Evolutionary conservation across 92 coral and sea anemone genomes (phyloP).

Genomic region (Actinostola sp.): DNA sequence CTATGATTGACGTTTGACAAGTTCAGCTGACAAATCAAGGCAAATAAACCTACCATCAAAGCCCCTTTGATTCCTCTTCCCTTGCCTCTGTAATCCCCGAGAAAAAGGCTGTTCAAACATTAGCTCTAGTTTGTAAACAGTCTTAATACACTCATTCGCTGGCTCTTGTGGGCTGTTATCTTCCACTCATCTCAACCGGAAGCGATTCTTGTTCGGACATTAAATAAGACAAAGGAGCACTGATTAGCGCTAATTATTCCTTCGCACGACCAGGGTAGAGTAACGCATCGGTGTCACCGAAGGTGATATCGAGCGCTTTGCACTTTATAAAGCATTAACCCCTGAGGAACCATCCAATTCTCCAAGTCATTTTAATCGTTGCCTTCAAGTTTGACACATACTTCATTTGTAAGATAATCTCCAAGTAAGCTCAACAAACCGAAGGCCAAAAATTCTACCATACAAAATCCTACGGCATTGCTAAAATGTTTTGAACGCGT

Average conservation of each 20-base stretch:
- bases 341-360: background rate
- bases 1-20: conserved; percentile 40
- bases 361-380: too few species aligned
- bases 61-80: conserved; percentile 4
- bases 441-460: background rate
- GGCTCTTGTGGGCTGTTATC: conserved; percentile 61
- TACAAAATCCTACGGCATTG: background rate
- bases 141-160: conserved; percentile 46
- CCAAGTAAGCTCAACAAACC: background rate
- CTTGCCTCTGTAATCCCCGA: conserved; percentile 21
- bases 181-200: conserved; percentile 88
- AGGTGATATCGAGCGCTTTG: background rate
- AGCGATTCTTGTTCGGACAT: conserved; percentile 92
- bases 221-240: conserved; percentile 79
- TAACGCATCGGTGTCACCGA: background rate
- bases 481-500: conserved; percentile 2
- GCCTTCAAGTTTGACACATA: too few species aligned
- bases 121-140: conserved; percentile 11
- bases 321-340: background rate
- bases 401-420: conserved; percentile 9
- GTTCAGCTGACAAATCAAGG: conserved; percentile 14
- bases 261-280: conserved; percentile 48
- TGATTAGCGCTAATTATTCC: conserved; percentile 89
- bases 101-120: conserved; percentile 36
- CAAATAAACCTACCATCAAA: conserved; percentile 42